These are phyloP conservation scores for Tenthredo mesomela DNA, from an alignment of 2,888 invertebrate species.

Conservation along the genomic window DNA sequence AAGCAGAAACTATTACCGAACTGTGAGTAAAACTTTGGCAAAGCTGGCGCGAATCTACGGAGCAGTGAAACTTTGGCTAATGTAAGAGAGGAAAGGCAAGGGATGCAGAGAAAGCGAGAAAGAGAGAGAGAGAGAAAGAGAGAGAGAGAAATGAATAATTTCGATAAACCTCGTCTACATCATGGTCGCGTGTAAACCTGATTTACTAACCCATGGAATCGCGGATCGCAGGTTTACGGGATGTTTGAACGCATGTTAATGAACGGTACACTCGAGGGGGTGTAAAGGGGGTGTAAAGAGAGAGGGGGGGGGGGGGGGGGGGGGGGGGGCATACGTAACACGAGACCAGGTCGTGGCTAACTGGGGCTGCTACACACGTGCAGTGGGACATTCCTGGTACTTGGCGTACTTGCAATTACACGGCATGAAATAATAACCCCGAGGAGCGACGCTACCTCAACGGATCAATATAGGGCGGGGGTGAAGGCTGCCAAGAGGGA, in stretches of 20 bases:
- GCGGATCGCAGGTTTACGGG: slow-evolving; percentile 37
- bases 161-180: slow-evolving; percentile 26
- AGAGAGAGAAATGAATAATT: slow-evolving; percentile 35
- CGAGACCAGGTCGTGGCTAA: slow-evolving; percentile 28
- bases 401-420: slow-evolving; percentile 53
- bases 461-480: slow-evolving; percentile 51
- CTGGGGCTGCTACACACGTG: slow-evolving; percentile 37
- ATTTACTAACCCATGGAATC: slow-evolving; percentile 39
- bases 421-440: slow-evolving; percentile 67
- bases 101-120: background rate
- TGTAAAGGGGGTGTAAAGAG: too few relatives aligned
- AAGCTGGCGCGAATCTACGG: background rate
- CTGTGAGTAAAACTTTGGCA: slow-evolving; percentile 1
- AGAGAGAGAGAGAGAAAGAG: background rate
- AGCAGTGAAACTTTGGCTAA: background rate
- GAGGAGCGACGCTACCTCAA: slow-evolving; percentile 26
- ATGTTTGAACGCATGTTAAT: slow-evolving; percentile 44
- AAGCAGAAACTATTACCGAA: background rate
- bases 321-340: background rate
- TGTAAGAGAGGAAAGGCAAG: background rate
- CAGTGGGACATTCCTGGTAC: slow-evolving; percentile 47
- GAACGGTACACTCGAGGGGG: slow-evolving; percentile 37
- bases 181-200: slow-evolving; percentile 24
- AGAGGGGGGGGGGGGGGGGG: too few relatives aligned
- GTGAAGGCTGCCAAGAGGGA: slow-evolving; percentile 39